phyloP scores from a whole-genome alignment of 2,888 invertebrate species.

The Campoletis raptor region DNA sequence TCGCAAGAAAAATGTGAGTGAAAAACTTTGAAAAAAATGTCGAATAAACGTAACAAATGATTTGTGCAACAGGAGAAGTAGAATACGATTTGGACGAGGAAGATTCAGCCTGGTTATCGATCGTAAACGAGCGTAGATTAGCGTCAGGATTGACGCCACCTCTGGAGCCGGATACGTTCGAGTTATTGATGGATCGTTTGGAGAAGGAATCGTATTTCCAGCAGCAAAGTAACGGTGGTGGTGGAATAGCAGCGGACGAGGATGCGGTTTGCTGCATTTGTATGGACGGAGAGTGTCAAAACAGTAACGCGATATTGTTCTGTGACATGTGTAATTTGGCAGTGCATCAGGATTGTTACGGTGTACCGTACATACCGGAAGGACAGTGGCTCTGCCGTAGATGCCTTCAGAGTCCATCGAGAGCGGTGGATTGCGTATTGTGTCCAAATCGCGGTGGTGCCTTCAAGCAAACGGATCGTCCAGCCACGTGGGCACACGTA shows the following conservation, averaged over 20 bases:
- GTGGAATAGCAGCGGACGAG: constrained; percentile 95
- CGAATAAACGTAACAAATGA: too few relatives aligned
- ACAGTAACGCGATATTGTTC: constrained; percentile 99
- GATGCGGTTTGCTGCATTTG: constrained; percentile 99
- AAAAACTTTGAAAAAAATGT: too few relatives aligned
- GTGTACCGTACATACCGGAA: constrained; percentile 98
- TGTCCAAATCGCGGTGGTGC: constrained; percentile 99
- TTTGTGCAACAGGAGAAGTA: constrained; percentile 84
- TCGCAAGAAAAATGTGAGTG: too few relatives aligned
- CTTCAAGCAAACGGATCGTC: constrained; percentile 98
- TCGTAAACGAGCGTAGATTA: constrained; percentile 94
- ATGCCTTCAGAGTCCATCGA: constrained; percentile 97
- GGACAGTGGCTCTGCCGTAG: constrained; percentile 99
- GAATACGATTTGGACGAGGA: constrained; percentile 99
- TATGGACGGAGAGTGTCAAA: constrained; percentile 99
- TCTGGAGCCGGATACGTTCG: constrained; percentile 95
- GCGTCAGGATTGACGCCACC: constrained; percentile 89
- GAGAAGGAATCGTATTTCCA: constrained; percentile 99
- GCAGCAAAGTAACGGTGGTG: constrained; percentile 88
- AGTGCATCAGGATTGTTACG: constrained; percentile 99
- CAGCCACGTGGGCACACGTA: constrained; percentile 98
- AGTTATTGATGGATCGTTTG: constrained; percentile 98
- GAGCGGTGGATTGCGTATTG: constrained; percentile 98
- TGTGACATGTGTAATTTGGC: constrained; percentile 99
- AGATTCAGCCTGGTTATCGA: constrained; percentile 96